A percentile compares a stretch with the other conserved stretches of the same genome.
Evolutionary conservation across 2,797 vertebrate genomes (phyloP).

Genomic region (Otolemur crassicaudatus): DNA sequence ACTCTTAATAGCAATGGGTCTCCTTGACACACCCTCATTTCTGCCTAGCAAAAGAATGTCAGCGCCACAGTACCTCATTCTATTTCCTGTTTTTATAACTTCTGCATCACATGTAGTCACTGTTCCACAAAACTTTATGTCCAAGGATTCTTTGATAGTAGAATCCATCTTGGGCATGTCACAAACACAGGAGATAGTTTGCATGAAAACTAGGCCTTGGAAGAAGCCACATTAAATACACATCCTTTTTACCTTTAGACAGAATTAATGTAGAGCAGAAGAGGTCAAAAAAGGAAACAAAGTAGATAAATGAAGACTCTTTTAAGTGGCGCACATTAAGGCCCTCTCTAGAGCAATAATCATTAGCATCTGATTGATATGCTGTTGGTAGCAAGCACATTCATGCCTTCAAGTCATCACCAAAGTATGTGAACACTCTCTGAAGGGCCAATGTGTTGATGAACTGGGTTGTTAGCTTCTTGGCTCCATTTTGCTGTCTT

Average conservation of each 20-base stretch:
- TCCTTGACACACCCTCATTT: not conserved
- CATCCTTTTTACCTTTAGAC: constrained; percentile 60
- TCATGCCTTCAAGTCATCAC: constrained; percentile 61
- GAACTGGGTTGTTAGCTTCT: constrained; percentile 52
- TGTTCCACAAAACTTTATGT: not conserved
- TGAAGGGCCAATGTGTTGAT: constrained; percentile 41
- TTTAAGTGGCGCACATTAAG: constrained; percentile 61
- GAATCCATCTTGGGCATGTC: not conserved
- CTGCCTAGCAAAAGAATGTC: not conserved
- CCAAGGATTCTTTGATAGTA: not conserved
- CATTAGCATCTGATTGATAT: constrained; percentile 71
- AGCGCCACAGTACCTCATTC: not conserved
- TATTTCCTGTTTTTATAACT: constrained; percentile 33
- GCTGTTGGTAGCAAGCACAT: constrained; percentile 69
- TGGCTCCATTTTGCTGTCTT: constrained; percentile 64
- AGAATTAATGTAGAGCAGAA: constrained; percentile 61
- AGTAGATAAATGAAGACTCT: constrained; percentile 66
- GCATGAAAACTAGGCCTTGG: not conserved
- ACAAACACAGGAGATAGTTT: not conserved
- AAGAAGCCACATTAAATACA: constrained; percentile 44
- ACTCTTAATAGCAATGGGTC: not conserved
- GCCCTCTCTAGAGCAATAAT: constrained; percentile 68
- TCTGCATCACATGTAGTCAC: not conserved
- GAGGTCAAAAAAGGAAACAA: constrained; percentile 69
- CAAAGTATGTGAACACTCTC: not conserved